phyloP scores from a whole-genome alignment of 2,113 vertebrate species.

The Thunnus maccoyii region DNA sequence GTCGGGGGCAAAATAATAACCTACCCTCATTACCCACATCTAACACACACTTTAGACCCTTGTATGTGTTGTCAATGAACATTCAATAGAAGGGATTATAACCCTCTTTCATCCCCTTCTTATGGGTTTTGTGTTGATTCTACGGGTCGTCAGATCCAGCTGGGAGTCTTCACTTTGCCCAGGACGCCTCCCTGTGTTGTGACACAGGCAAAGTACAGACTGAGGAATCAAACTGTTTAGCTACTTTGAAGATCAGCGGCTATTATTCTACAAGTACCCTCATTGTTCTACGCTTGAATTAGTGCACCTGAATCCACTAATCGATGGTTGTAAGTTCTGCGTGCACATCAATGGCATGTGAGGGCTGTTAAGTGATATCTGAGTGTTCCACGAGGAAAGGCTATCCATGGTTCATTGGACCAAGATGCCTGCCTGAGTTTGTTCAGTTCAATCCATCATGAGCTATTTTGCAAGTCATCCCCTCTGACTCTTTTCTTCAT shows the following conservation, averaged over 20 bases:
- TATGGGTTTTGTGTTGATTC: slow-evolving; percentile 71
- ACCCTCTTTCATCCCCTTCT: slow-evolving; percentile 80
- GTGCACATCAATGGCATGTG: slow-evolving; percentile 58
- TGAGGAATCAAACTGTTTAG: slow-evolving; percentile 60
- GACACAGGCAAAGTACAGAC: slow-evolving; percentile 68
- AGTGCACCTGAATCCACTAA: slow-evolving; percentile 80
- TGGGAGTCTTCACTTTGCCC: slow-evolving; percentile 71
- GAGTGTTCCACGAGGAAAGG: slow-evolving; percentile 53
- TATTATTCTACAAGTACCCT: slow-evolving; percentile 71
- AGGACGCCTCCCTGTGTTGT: slow-evolving; percentile 67
- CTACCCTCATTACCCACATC: slow-evolving; percentile 79
- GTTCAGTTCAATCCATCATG: slow-evolving; percentile 17
- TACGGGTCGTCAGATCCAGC: slow-evolving; percentile 72
- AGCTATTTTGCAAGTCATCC: slow-evolving; percentile 3
- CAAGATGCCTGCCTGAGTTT: slow-evolving; percentile 13
- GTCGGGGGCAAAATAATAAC: slow-evolving; percentile 55
- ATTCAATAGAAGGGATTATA: slow-evolving; percentile 75
- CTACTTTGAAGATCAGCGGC: slow-evolving; percentile 77
- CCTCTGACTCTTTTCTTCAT: slow-evolving; percentile 11
- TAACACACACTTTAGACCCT: slow-evolving; percentile 71
- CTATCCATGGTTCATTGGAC: slow-evolving; percentile 21
- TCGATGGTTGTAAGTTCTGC: slow-evolving; percentile 63
- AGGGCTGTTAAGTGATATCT: slow-evolving; percentile 71
- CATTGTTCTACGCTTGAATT: slow-evolving; percentile 80
- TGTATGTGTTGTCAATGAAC: slow-evolving; percentile 69